Evolutionary conservation across 2,888 invertebrate genomes (phyloP), one percentile per base, ranked within the genome.

Genomic region (Dendrolimus pini): DNA sequence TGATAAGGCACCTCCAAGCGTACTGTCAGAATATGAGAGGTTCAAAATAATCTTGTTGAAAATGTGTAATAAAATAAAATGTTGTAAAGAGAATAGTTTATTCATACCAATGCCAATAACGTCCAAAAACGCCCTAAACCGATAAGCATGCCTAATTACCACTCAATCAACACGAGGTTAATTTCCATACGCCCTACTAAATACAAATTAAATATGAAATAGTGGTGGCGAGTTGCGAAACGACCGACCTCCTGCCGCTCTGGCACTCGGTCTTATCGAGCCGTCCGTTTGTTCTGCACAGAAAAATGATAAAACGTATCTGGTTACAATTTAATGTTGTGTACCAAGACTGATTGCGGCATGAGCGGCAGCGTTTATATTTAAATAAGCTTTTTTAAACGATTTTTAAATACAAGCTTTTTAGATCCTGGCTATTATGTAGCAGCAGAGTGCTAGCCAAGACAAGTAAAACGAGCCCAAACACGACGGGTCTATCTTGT

Each of bases 291-390:
- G 80, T 80, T 78, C 80, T 71, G 82, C 66, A 78, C 84, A 86
- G 85, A 86, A 87, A 83, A 86, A 73, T 75, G 84, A 87, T 87
- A 86, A 85, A 78, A 74, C 67, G 74, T 86, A 85, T 87, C 82
- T 80, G 79, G 83, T 87, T 85, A 82, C 84, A 83, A 73, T 78
- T 77, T 78, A 75, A 78, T 78, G 68, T 68, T 60, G 53, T 54
- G 30, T 10, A 58, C 12, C 9, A 47, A 47, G 1, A 56, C 57
- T 41, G 69, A 18, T 52, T 62, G 76, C 76, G 71, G 66, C 61
- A 66, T 13, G 58, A 65, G 70, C 59, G 62, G 6, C 0, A 61
- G 71, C 30, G 30, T 30, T 30, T 30, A 30, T 30, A 30, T 30
- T 30, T 30, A 14, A 14, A 14, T 14, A 14, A 14, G 14, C 14